phyloP scores from a whole-genome alignment of 2,797 vertebrate species.

The Coendou prehensilis region DNA sequence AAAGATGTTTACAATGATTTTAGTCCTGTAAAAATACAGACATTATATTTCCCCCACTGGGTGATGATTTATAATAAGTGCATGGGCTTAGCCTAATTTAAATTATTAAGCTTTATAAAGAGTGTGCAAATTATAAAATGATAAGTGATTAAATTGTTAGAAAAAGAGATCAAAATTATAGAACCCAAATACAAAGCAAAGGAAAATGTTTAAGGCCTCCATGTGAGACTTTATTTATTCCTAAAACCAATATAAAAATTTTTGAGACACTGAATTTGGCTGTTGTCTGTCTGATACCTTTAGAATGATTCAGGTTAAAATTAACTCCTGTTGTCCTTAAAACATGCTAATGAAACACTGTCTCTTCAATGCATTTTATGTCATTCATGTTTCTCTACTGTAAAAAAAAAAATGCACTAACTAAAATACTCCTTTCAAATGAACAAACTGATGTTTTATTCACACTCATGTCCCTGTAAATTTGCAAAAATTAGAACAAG shows the following conservation, averaged over 20 bases:
- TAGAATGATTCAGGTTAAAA: neutral
- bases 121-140: neutral
- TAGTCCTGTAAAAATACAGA: neutral
- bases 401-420: neutral
- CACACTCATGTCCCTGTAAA: too few species aligned
- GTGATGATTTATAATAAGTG: neutral
- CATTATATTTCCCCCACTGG: neutral
- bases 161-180: neutral
- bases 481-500: neutral
- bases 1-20: neutral
- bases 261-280: neutral
- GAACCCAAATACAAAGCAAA: neutral
- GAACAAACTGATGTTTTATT: neutral
- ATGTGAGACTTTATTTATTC: neutral
- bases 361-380: neutral
- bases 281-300: neutral
- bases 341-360: neutral
- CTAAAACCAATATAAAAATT: neutral
- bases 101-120: neutral
- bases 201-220: neutral
- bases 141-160: neutral
- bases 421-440: neutral
- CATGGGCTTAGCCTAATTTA: neutral
- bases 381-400: neutral
- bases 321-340: neutral